A percentile compares a stretch with the other conserved stretches of the same genome.
Conservation (phyloP, 2,797 vertebrate genomes). For the Microhierax caerulescens region DNA sequence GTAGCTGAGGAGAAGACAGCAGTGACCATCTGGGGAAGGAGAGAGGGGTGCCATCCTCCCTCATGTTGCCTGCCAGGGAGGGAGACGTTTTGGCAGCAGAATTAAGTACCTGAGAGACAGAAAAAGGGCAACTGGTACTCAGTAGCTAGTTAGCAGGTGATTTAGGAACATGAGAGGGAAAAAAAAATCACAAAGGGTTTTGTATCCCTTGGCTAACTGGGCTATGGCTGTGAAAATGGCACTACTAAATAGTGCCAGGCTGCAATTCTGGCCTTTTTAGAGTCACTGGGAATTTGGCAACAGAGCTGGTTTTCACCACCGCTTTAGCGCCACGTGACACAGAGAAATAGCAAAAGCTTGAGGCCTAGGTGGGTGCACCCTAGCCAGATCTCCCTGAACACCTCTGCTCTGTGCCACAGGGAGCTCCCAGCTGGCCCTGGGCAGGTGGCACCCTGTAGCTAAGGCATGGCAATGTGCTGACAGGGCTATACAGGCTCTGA, state of each 20-base stretch:
- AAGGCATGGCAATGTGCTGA: not conserved
- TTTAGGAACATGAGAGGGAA: not conserved
- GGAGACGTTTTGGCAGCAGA: not conserved
- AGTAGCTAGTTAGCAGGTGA: not conserved
- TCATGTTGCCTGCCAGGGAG: not conserved
- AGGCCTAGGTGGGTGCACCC: not conserved
- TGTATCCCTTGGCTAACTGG: not conserved
- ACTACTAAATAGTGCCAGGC: not conserved
- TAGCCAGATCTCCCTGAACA: not conserved
- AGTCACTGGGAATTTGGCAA: not conserved
- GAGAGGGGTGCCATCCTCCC: not conserved
- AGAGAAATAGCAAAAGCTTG: not conserved
- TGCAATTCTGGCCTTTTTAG: not conserved
- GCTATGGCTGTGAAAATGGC: not conserved
- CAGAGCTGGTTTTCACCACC: not conserved
- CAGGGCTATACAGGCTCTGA: not conserved
- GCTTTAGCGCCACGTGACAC: not conserved
- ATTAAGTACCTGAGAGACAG: constrained; percentile 9
- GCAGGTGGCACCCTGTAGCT: not conserved
- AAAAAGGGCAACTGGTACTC: not conserved
- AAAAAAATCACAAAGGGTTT: not conserved
- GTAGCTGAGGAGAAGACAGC: constrained; percentile 40
- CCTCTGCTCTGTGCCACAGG: not conserved
- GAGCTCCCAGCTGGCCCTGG: not conserved
- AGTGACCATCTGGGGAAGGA: constrained; percentile 49